These are phyloP conservation scores for Heteronetta atricapilla DNA, from an alignment of 2,113 vertebrate species.

Conservation along the genomic window DNA sequence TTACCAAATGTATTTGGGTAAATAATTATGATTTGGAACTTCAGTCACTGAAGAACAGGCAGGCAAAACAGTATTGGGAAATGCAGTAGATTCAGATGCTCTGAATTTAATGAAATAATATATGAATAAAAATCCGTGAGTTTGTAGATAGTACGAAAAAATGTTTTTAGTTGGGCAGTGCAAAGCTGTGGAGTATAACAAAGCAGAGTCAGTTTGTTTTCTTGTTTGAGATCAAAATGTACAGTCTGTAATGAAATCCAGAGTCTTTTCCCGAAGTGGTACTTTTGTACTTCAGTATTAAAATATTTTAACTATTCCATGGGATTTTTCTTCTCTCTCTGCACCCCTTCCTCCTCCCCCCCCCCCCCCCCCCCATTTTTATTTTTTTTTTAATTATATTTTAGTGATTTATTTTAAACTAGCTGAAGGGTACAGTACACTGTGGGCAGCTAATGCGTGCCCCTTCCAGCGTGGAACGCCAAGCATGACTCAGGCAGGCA, in stretches of 20 bases:
- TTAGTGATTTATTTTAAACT: conserved; percentile 46
- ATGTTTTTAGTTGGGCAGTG: conserved; percentile 24
- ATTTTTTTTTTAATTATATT: background rate
- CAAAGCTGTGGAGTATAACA: conserved; percentile 60
- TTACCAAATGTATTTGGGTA: conserved; percentile 73
- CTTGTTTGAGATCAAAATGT: conserved; percentile 68
- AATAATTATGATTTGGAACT: conserved; percentile 75
- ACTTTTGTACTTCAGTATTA: conserved; percentile 33
- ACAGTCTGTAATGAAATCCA: conserved; percentile 67
- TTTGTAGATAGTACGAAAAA: conserved; percentile 21
- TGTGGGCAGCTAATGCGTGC: conserved; percentile 28
- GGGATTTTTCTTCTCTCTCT: background rate
- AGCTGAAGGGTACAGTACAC: background rate
- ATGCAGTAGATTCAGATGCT: conserved; percentile 46
- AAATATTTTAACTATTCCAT: conserved; percentile 49
- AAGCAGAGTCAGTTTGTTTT: conserved; percentile 44
- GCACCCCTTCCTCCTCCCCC: accelerated
- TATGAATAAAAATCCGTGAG: conserved; percentile 44
- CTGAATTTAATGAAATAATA: conserved; percentile 27
- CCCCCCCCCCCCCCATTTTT: background rate
- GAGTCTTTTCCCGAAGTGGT: conserved; percentile 43
- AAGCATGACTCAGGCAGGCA: conserved; percentile 51
- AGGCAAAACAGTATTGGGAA: conserved; percentile 51
- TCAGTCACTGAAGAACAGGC: conserved; percentile 67
- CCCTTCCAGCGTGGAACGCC: conserved; percentile 1